Evolutionary conservation across 2,888 invertebrate genomes (phyloP).

Genomic region (Terebella lapidaria): DNA sequence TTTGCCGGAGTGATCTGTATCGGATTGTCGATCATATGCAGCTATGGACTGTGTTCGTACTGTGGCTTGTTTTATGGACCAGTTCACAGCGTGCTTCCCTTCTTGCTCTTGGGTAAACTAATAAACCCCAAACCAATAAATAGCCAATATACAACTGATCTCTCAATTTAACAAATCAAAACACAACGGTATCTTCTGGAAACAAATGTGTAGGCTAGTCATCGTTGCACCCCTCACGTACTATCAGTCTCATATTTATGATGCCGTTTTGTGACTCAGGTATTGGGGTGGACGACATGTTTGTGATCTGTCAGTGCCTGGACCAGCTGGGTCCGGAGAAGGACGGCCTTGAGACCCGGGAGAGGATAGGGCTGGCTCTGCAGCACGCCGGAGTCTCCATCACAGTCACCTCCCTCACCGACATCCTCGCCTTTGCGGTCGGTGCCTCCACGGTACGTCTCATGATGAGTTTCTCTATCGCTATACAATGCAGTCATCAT

Average conservation of each 20-base stretch:
- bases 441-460: conserved; percentile 68
- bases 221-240: too few relatives aligned
- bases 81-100: conserved; percentile 75
- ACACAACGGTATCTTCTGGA: too few relatives aligned
- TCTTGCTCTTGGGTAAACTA: conserved; percentile 72
- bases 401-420: conserved; percentile 76
- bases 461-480: not conserved
- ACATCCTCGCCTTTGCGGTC: conserved; percentile 73
- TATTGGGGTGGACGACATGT: conserved; percentile 72
- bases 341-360: conserved; percentile 56
- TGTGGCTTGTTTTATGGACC: conserved; percentile 73
- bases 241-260: too few relatives aligned
- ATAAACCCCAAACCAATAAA: too few relatives aligned
- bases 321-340: not conserved
- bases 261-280: too few relatives aligned
- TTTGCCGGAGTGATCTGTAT: conserved; percentile 68
- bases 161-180: too few relatives aligned
- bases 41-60: conserved; percentile 69
- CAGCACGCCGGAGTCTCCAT: conserved; percentile 79
- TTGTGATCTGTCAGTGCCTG: conserved; percentile 61
- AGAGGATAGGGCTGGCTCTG: conserved; percentile 67
- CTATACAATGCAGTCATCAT: not conserved
- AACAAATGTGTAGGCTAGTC: too few relatives aligned
- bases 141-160: too few relatives aligned
- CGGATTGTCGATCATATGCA: conserved; percentile 68